Base-by-base conservation (phyloP, 2,113 vertebrate species). In the Platichthys stellatus region DNA sequence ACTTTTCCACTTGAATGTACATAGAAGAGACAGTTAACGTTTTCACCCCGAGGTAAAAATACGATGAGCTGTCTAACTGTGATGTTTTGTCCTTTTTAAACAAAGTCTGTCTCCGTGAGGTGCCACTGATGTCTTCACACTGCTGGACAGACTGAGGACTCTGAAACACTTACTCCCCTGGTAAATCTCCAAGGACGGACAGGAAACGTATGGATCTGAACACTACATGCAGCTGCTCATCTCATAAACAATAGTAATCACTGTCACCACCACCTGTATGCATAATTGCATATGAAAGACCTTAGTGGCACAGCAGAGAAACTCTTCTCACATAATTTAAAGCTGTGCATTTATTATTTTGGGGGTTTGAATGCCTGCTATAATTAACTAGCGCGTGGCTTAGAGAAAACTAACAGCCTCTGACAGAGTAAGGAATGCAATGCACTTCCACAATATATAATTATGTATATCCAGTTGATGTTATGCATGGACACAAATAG, bases 171-270 rank as follows among this genome's bases (percentile, higher is more conserved):
- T 59, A 43, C 73, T 81, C 12, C 28, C 82, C 64, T 75, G 45
- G 76, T 68, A 79, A 57, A 21, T 72, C 78, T 83, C 54, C 67
- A 75, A 61, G 43, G 40, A 68, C 61, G 35, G 51, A 47, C 43
- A 67, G 21, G 60, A 81, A 62, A 38, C 63, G 57, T 67, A n/a
- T 35, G 58, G 65, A 70, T 82, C 76, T 49, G 15, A 11, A 62
- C 60, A 87, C 72, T 83, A 28, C 75, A 80, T 76, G 51, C 62
- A 86, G 79, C 82, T 87, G 87, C 69, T 87, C 69, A 28, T 80
- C 78, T 81, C 59, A 74, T 82, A 87, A 81, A 81, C 76, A 81
- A 74, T 3, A 80, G 60, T 62, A 78, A 86, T 71, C 82, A 76
- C 80, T 5, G 66, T 78, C 86, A 63, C 84, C 51, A 68, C 61